Evolutionary conservation across 1,140 invertebrate genomes (phyloP), one percentile per base, ranked within the genome.

Genomic region (Lysiphlebus fabarum): DNA sequence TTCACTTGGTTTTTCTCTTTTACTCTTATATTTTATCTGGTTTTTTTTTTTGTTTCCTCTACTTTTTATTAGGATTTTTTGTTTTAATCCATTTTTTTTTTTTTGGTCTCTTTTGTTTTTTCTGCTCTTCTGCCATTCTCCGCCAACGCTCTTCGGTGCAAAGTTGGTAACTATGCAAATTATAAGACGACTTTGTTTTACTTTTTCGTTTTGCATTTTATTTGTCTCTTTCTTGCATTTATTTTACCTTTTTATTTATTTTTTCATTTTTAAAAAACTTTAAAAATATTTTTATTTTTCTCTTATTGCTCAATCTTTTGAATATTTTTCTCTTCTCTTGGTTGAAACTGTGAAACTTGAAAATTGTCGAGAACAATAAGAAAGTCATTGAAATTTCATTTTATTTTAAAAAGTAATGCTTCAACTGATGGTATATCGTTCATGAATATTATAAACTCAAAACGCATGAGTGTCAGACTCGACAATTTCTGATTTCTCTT

Each of bases 111-210:
- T 26, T 26, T 26, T 26, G 44, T 33, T 34, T 40, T n/a, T 34
- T 42, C 43, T 44, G 54, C 44, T 53, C 51, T 59, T 7, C 43
- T 36, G 17, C 43, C 17, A 55, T 51, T 37, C 17, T 36, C 6
- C 55, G 44, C 43, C 9, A 40, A 40, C 7, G 11, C 34, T 33
- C 49, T 51, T 51, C 49, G 14, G 37, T 14, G 49, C 45, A 55
- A 60, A 60, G 44, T 60, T 55, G 58, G 58, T 55, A 60, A 60
- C 58, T 60, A 60, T 60, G 58, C 58, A 60, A 60, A 60, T 60
- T 60, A 55, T 60, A 55, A 57, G 38, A 41, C 43, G 41, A 54
- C 12, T 43, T 26, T 12, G 34, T 53, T 41, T 26, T 26, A 26
- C 17, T 26, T 26, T 4, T 26, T 26, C 17, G 17, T 26, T 26